Evolutionary conservation across 2,888 invertebrate species (phyloP).

Genomic region (Cephus sareptanus): DNA sequence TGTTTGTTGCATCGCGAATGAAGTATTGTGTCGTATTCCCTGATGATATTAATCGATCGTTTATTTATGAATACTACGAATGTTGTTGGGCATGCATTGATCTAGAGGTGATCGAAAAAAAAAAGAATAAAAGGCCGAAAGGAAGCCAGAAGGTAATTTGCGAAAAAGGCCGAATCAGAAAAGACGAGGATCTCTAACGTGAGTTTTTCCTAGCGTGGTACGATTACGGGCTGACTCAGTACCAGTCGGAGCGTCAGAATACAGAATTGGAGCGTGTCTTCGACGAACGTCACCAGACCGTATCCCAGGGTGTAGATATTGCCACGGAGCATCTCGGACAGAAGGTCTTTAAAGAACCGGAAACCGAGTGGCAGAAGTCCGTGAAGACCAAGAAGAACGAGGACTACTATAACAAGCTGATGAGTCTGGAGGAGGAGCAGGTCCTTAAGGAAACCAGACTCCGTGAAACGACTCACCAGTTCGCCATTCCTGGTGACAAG

Average conservation of each 20-base stretch:
- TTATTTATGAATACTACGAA: constrained; percentile 29
- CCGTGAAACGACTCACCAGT: constrained; percentile 83
- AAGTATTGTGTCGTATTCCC: constrained; percentile 58
- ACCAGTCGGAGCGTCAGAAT: constrained; percentile 84
- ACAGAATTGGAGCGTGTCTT: constrained; percentile 89
- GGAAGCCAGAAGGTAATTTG: not conserved
- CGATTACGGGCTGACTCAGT: constrained; percentile 86
- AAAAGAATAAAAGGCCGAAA: not conserved
- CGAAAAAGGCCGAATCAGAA: not conserved
- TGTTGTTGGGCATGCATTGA: constrained; percentile 41
- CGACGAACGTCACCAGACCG: constrained; percentile 81
- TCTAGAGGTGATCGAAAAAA: not conserved
- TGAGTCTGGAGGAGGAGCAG: constrained; percentile 87
- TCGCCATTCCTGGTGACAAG: constrained; percentile 87
- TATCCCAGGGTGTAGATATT: constrained; percentile 74
- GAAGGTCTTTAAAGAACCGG: constrained; percentile 77
- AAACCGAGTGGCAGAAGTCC: constrained; percentile 87
- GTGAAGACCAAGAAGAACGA: constrained; percentile 85
- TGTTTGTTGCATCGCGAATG: constrained; percentile 51
- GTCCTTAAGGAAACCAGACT: constrained; percentile 83
- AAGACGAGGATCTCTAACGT: constrained; percentile 30
- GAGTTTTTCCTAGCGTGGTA: constrained; percentile 82
- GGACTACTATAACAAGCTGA: constrained; percentile 85
- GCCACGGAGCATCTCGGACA: constrained; percentile 69
- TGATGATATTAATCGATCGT: constrained; percentile 18